Base-by-base conservation (phyloP, 2,888 invertebrate species). In the Scaptomyza polygonia region DNA sequence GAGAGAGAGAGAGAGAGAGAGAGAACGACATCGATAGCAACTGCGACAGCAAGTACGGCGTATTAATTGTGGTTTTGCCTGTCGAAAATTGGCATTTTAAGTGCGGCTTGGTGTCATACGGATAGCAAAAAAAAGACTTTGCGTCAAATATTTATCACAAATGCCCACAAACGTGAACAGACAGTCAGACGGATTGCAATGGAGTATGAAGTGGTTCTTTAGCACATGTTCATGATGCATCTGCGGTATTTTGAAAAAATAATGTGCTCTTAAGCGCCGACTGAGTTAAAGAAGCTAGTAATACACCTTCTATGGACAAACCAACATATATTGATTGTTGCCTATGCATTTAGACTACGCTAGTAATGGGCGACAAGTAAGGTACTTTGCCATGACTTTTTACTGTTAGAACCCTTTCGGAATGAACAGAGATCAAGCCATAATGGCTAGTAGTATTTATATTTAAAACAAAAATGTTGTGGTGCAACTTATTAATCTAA, bases 81-180 rank as follows among this genome's bases (percentile, higher is more conserved):
- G 83, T 86, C 73, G 88, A 83, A 86, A 88, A 83, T 83, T 83
- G 88, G 73, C 80, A 88, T 88, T 83, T 83, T 86, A 88, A 88
- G 83, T 86, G 88, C 86, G 79, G 82, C 82, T 86, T 86, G 88
- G 86, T 79, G 80, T 72, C 72, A 57, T 69, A 68, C 62, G 7
- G 67, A 67, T 70, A 73, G 65, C 75, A 67, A 72, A 79, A 72
- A 67, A 75, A 77, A 72, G 51, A 12, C 55, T 42, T 55, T 57
- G 42, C 44, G 25, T 77, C 73, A 67, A 75, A 75, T 87, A 82
- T 87, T 82, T 87, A 82, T 82, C 62, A 68, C 75, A 72, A 74
- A 74, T 52, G 42, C 63, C 64, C 55, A 56, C 59, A 53, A 16
- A 59, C 55, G 52, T 11, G n/a, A 27, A n/a, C 9, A 25, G 9